Base-by-base conservation (phyloP, 1,140 invertebrate species). In the Trinorchestia longiramus region DNA sequence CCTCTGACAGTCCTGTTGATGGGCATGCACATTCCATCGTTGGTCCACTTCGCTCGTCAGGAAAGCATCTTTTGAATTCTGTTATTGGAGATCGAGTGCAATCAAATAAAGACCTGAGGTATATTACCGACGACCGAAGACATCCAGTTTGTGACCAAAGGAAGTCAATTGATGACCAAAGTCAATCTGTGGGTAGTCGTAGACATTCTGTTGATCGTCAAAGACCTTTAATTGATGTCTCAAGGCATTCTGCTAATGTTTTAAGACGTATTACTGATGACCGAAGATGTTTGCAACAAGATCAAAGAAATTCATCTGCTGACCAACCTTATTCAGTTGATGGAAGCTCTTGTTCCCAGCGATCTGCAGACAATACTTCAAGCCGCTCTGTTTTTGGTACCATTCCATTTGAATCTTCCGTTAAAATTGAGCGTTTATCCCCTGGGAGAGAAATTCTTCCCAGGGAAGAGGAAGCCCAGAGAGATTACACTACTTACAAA, bases 401-500 rank as follows among this genome's bases (percentile, higher is more conserved):
- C 62, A 36, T 77, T 77, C 62, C 62, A 77, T 77, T 77, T 77
- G 62, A 28, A 19, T 77, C 62, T 23, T 77, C 62, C 62, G 88
- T 94, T 45, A 94, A 94, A 43, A 94, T 40, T 43, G 92, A 94
- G 44, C 92, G 43, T 44, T n/a, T 43, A 15, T 94, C 92, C 6
- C 44, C 43, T 36, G 92, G 47, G 92, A 45, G 43, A 45, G 92
- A 94, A 94, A 47, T 11, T 45, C 17, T 19, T 44, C 40, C 92
- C 36, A 45, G 19, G 36, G 23, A n/a, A 28, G 92, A 94, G 11
- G 92, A 94, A 42, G 43, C 47, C 11, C 41, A 94, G 92, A 40
- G 17, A 94, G 92, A 94, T 47, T 94, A 94, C 47, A 23, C 8
- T 8, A 45, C 92, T 44, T 94, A 94, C 92, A 94, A 94, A 43